Percentiles rank a stretch among this genome's conserved stretches.
phyloP scores from a whole-genome alignment of 2,797 vertebrate species.

The Apogon talboti region DNA sequence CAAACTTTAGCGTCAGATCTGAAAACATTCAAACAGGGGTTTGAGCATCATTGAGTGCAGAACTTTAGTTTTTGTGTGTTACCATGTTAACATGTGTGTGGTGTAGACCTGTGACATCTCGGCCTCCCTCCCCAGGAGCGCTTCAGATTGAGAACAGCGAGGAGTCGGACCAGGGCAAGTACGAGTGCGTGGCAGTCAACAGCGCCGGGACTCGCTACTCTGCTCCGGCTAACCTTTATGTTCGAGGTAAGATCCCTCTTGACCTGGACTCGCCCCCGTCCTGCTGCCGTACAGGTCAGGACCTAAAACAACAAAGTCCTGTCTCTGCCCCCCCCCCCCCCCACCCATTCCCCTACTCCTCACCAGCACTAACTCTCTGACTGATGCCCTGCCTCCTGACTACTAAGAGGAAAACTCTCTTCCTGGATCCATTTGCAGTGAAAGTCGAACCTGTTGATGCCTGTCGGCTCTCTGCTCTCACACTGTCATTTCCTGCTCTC shows the following conservation, averaged over 20 bases:
- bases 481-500: conserved; percentile 20
- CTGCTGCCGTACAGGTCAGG: conserved; percentile 27
- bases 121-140: conserved; percentile 85
- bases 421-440: conserved; percentile 11
- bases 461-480: conserved; percentile 4
- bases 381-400: conserved; percentile 3
- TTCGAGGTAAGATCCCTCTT: conserved; percentile 91
- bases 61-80: not conserved
- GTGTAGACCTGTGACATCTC: conserved; percentile 36
- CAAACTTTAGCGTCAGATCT: not conserved
- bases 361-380: not conserved
- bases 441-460: conserved; percentile 36
- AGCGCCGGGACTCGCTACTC: conserved; percentile 96
- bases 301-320: conserved; percentile 5
- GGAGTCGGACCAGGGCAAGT: conserved; percentile 98
- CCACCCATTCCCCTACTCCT: too few relatives aligned
- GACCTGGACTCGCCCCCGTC: conserved; percentile 6
- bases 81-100: not conserved
- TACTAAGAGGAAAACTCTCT: conserved; percentile 25
- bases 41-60: not conserved
- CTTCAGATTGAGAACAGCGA: conserved; percentile 98
- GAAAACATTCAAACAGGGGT: too few relatives aligned
- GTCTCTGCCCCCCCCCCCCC: not conserved
- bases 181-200: conserved; percentile 97
- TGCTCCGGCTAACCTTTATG: conserved; percentile 96